phyloP scores from a whole-genome alignment of 2,888 invertebrate species.

The Melipona bicolor region DNA sequence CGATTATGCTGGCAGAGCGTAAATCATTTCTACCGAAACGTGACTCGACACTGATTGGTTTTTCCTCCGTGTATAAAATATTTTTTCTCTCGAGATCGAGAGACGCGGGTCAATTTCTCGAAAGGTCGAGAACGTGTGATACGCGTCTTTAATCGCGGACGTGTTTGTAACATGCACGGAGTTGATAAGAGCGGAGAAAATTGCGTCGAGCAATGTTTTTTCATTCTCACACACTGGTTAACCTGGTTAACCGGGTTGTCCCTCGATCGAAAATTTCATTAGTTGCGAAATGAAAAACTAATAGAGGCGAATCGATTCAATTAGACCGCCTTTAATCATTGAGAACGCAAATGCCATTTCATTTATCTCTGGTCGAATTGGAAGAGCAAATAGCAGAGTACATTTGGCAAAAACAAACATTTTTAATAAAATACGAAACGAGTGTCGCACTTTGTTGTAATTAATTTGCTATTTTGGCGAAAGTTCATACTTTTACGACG shows the following conservation, averaged over 20 bases:
- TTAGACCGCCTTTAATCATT: not conserved
- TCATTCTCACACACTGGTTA: not conserved
- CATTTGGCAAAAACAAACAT: too few species aligned
- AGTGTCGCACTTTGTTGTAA: too few species aligned
- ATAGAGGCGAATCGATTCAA: not conserved
- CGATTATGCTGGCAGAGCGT: too few species aligned
- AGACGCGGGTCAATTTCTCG: not conserved
- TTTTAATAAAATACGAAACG: too few species aligned
- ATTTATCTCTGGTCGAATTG: not conserved
- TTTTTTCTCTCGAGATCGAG: not conserved
- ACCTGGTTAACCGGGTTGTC: not conserved
- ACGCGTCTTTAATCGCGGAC: not conserved
- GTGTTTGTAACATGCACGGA: not conserved
- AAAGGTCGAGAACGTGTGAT: slow-evolving; percentile 1
- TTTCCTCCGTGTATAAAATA: too few species aligned
- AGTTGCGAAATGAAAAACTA: not conserved
- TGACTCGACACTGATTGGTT: too few species aligned
- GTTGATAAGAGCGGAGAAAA: not conserved
- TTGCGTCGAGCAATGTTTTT: not conserved
- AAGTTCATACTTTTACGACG: too few species aligned
- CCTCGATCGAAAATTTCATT: not conserved
- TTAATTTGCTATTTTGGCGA: too few species aligned
- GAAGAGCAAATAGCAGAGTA: too few species aligned
- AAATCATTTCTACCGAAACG: too few species aligned
- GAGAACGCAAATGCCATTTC: not conserved